These are phyloP conservation scores for Hirundo rustica DNA, from an alignment of 2,797 vertebrate genomes.

Conservation along the genomic window DNA sequence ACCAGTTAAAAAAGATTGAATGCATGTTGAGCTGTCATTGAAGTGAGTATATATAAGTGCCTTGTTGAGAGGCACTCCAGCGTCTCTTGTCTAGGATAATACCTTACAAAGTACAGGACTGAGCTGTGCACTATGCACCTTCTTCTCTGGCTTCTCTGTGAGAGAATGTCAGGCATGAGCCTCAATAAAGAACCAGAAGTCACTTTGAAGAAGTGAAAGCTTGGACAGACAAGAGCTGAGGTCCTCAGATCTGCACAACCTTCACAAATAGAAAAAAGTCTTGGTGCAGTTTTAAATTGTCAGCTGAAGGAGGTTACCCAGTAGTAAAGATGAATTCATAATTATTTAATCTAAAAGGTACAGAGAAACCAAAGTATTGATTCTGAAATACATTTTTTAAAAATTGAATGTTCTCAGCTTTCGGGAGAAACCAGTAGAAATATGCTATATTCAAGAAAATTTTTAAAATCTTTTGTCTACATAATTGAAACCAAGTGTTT, in stretches of 20 bases:
- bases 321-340: neutral
- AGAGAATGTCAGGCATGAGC: neutral
- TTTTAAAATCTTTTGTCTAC: neutral
- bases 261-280: neutral
- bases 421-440: neutral
- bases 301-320: neutral
- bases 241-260: neutral
- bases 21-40: neutral
- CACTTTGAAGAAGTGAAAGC: neutral
- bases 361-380: neutral
- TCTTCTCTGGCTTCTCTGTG: neutral
- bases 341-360: neutral
- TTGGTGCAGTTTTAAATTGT: neutral
- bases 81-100: neutral
- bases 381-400: neutral
- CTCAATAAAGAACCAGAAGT: neutral
- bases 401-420: neutral
- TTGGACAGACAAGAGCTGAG: accelerated
- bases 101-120: neutral
- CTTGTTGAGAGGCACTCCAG: neutral
- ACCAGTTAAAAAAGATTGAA: neutral
- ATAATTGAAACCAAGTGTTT: neutral
- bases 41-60: neutral
- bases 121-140: neutral
- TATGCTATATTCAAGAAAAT: neutral